A percentile compares a stretch with the other conserved stretches of the same genome.
Conservation (phyloP, 2,888 invertebrate species). For the Hirtodrosophila duncani region DNA sequence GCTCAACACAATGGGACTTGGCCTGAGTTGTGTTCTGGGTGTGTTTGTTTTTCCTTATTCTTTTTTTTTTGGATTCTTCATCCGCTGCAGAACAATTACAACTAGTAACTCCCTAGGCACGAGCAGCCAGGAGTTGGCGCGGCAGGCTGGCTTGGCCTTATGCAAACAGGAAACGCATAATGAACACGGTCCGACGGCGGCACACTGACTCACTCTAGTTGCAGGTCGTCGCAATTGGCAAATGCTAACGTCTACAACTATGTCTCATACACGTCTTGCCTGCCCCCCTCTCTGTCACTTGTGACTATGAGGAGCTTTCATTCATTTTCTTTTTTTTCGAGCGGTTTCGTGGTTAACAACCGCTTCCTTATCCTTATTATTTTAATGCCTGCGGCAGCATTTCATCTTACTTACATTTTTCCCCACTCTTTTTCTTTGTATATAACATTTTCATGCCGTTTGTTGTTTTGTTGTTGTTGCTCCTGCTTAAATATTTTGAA, state of each 20-base stretch:
- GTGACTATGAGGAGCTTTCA: conserved; percentile 33
- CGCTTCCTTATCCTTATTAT: conserved; percentile 75
- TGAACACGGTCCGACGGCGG: conserved; percentile 57
- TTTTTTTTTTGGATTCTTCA: conserved; percentile 4
- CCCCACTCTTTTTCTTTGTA: conserved; percentile 9
- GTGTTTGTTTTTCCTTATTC: neutral
- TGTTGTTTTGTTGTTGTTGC: conserved; percentile 26
- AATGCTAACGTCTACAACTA: conserved; percentile 20
- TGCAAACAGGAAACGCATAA: conserved; percentile 72
- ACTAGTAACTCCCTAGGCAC: conserved; percentile 39
- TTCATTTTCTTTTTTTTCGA: conserved; percentile 58
- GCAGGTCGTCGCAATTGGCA: conserved; percentile 11
- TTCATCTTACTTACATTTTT: conserved; percentile 67
- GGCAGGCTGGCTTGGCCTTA: conserved; percentile 35
- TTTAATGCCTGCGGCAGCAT: conserved; percentile 72
- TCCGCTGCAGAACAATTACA: conserved; percentile 62
- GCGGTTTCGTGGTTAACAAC: conserved; percentile 71
- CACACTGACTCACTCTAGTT: conserved; percentile 43
- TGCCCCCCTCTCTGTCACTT: conserved; percentile 5
- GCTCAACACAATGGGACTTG: conserved; percentile 59
- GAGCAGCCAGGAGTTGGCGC: conserved; percentile 13
- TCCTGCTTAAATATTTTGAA: conserved; percentile 65
- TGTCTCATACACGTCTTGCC: too few relatives aligned
- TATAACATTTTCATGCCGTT: conserved; percentile 20
- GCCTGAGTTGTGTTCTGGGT: too few relatives aligned